Evolutionary conservation across 2,113 vertebrate genomes (phyloP), one percentile per base, ranked within the genome.

Genomic region (Miniopterus natalensis): DNA sequence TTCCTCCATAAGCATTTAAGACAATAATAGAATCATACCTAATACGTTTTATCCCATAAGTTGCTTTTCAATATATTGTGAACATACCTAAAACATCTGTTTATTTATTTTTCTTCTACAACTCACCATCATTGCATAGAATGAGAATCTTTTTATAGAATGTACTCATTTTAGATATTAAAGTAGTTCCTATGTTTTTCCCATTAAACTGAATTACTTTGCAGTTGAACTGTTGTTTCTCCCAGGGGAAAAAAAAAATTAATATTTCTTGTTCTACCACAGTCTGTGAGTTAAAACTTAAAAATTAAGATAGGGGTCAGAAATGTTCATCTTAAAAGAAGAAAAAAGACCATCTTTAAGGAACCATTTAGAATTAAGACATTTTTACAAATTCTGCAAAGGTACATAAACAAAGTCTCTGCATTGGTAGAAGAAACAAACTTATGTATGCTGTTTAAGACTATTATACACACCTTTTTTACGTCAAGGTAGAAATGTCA

Each of bases 241-340:
- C 49, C 98, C 97, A 96, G 97, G 98, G 98, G 36, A 36, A 36
- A 98, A 98, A 98, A 98, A 90, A 96, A 97, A 98, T 98, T 98
- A 98, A 98, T 98, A 98, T 97, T 96, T 96, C 95, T 97, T 97
- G 95, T n/a, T 57, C 40, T 90, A 85, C 96, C 77, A 93, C 42
- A 96, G 21, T 95, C 96, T 97, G 68, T 96, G 68, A 83, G 25
- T 93, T 95, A 93, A 79, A 49, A 88, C 61, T 92, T 92, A 80
- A 88, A 63, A 87, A 63, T 92, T n/a, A 85, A 93, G 75, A 53
- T 21, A 92, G 79, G 78, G 88, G 21, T 91, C 88, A 96, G 10
- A 95, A 91, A 70, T 21, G 51, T 4, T 92, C 25, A 71, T 95
- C 85, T 97, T 94, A 71, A 96, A 95, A 93, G 6, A 49, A 88